Base-by-base conservation (phyloP, 2,113 vertebrate species). In the Struthidea cinerea region DNA sequence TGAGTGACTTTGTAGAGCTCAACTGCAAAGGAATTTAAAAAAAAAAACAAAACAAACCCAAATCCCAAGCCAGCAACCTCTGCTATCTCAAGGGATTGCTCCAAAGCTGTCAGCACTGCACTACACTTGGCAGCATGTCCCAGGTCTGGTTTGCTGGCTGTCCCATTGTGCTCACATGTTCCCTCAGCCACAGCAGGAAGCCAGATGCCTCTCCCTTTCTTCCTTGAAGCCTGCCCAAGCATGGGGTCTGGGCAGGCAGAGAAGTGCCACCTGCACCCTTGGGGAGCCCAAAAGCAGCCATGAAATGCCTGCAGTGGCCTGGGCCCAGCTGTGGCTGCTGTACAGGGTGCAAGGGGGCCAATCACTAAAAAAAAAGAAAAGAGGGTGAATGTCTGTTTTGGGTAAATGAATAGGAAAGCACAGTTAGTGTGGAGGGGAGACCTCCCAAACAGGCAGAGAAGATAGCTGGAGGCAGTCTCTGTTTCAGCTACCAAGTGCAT, bases 1-100 rank as follows among this genome's bases (percentile, higher is more conserved):
- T 74, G 80, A 96, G 63, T 95, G 76, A 95, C 76, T 96, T 44
- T 1, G 73, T 82, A 96, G 32, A 93, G 41, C 60, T 94, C 79
- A 88, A 35, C 44, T 61, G 78, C 71, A 87, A 93, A 74, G 50
- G 64, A 91, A 88, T 77, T 61, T 9, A 52, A 81, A 61, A 49
- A 20, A 16, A 17, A 11, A 52, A 81, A 61, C 44, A 20, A 16
- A 17, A 11, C 32, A 20, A 22, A 13, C 16, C 22, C 5, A 91
- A 78, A 71, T 47, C 61, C 41, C 63, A 88, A 90, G 63, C 8
- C 71, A 86, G 42, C 42, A 84, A 21, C 18, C 30, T 76, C n/a
- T 41, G 41, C 1, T 87, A 65, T 91, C 94, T 81, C 59, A 60
- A 35, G 53, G 81, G 78, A 91, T 55, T 69, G 39, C 56, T 91